A percentile compares a stretch with the other conserved stretches of the same genome.
Evolutionary conservation across 2,888 invertebrate genomes (phyloP).

Genomic region (Cheilosia vernalis): DNA sequence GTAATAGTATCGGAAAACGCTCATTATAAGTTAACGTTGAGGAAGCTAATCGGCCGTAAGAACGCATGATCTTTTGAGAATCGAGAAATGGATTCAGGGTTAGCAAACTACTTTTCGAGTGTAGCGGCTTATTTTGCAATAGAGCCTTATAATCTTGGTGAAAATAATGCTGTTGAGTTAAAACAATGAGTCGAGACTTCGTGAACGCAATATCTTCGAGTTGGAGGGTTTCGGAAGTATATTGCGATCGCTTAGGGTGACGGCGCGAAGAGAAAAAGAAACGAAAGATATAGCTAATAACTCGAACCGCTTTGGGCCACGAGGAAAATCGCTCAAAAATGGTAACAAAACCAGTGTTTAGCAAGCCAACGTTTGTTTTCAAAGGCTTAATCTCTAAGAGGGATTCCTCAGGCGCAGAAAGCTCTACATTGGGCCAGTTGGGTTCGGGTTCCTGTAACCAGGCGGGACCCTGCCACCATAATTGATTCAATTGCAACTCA

Average conservation of each 20-base stretch:
- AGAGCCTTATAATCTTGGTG: background rate
- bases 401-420: background rate
- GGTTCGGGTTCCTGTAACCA: background rate
- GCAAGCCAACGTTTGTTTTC: background rate
- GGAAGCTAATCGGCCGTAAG: no score
- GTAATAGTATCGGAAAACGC: no score
- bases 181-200: background rate
- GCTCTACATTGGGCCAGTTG: background rate
- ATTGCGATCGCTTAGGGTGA: background rate
- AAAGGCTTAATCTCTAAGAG: background rate
- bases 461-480: constrained; percentile 13
- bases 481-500: background rate
- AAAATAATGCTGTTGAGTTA: background rate
- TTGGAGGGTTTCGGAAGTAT: background rate
- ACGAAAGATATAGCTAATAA: no score
- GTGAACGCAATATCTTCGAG: background rate
- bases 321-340: background rate
- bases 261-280: background rate
- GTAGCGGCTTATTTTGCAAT: no score
- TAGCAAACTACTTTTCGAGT: no score
- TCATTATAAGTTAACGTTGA: no score
- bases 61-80: no score
- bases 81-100: no score
- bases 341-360: background rate
- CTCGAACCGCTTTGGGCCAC: background rate